Evolutionary conservation across 2,113 vertebrate species (phyloP).

Genomic region (Silurus glanis): DNA sequence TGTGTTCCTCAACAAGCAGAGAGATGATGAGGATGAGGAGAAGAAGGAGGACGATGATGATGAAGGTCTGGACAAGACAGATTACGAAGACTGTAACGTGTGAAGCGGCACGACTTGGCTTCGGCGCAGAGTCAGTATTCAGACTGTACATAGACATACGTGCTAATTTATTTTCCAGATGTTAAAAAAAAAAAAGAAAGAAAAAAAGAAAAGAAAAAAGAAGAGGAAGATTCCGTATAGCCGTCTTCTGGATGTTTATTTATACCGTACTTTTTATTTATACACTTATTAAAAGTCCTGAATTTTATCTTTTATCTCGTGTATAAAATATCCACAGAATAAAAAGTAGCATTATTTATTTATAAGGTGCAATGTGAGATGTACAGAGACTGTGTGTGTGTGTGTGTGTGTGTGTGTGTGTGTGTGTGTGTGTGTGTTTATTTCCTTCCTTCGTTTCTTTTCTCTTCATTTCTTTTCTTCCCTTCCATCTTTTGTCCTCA

Average conservation of each 20-base stretch:
- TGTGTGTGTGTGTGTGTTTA: conserved; percentile 71
- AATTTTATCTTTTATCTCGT: conserved; percentile 59
- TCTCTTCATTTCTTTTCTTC: background rate
- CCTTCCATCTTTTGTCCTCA: background rate
- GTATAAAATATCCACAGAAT: conserved; percentile 71
- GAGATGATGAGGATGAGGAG: conserved; percentile 81
- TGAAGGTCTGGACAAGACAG: conserved; percentile 82
- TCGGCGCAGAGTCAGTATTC: conserved; percentile 78
- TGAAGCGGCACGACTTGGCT: conserved; percentile 76
- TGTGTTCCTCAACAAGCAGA: conserved; percentile 76
- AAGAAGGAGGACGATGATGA: conserved; percentile 84
- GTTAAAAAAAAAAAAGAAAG: background rate
- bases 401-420: conserved; percentile 2
- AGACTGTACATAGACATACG: conserved; percentile 89
- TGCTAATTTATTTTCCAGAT: conserved; percentile 89
- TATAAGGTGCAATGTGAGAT: conserved; percentile 81
- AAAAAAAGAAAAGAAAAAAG: conserved; percentile 8
- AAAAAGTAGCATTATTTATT: conserved; percentile 90
- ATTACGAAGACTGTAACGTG: conserved; percentile 77
- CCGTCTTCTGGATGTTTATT: conserved; percentile 88
- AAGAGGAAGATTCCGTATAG: conserved; percentile 81
- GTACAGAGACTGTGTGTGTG: conserved; percentile 71
- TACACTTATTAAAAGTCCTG: conserved; percentile 82
- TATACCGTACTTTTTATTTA: conserved; percentile 94
- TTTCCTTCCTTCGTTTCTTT: background rate